Conservation (phyloP, 1,140 invertebrate species). For the Brevipalpus yothersi region DNA sequence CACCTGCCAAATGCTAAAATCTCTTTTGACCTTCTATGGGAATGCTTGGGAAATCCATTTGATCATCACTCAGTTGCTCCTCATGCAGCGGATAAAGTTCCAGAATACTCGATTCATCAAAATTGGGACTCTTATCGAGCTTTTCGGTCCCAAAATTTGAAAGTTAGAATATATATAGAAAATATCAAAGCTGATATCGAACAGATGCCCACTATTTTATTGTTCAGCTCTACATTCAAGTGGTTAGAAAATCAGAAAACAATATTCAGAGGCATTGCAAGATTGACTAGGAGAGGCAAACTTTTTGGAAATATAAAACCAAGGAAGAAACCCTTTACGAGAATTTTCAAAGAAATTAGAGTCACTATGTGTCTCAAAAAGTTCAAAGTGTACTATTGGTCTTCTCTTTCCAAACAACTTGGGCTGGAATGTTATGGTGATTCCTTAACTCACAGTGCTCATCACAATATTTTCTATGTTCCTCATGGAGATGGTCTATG, state of each 20-base stretch:
- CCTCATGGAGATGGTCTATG: constrained; percentile 55
- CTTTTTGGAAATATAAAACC: constrained; percentile 61
- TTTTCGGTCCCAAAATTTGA: constrained; percentile 78
- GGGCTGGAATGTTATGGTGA: constrained; percentile 77
- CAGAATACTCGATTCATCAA: constrained; percentile 87
- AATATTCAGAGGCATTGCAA: constrained; percentile 78
- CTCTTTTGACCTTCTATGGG: constrained; percentile 60
- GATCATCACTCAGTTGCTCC: constrained; percentile 91
- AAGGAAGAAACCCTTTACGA: constrained; percentile 63
- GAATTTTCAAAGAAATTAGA: constrained; percentile 41
- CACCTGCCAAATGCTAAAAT: constrained; percentile 62
- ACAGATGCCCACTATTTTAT: constrained; percentile 37
- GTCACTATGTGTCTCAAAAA: constrained; percentile 13
- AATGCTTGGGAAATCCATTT: constrained; percentile 68
- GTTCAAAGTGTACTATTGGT: constrained; percentile 67
- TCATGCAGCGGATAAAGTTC: constrained; percentile 83
- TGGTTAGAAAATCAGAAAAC: constrained; percentile 88
- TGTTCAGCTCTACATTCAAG: constrained; percentile 68
- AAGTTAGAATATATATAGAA: constrained; percentile 64
- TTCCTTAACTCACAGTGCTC: constrained; percentile 54
- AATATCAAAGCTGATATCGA: constrained; percentile 32
- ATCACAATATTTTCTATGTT: constrained; percentile 47
- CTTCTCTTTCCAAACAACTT: constrained; percentile 83
- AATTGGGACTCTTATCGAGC: constrained; percentile 46
- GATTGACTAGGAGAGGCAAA: constrained; percentile 66